These are phyloP conservation scores for Lagothrix lagotricha DNA, from an alignment of 2,797 vertebrate genomes.

Conservation along the genomic window DNA sequence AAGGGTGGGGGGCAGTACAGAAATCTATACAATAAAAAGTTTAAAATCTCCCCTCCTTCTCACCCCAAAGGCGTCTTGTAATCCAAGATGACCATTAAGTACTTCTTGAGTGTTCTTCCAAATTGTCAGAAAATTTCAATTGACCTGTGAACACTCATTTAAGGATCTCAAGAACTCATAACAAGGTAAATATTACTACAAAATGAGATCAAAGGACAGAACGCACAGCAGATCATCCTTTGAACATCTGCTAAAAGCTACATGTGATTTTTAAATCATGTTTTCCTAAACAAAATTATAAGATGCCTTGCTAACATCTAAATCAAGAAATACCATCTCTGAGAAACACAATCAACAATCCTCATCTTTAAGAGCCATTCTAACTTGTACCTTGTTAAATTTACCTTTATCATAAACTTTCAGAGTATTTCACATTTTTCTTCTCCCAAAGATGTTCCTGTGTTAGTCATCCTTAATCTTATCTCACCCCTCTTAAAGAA, in stretches of 20 bases:
- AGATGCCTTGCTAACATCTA: not conserved
- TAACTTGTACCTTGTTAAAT: constrained; percentile 54
- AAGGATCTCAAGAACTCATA: constrained; percentile 25
- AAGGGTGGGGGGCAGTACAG: not conserved
- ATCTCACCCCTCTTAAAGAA: not conserved
- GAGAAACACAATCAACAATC: constrained; percentile 48
- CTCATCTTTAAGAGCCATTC: constrained; percentile 6
- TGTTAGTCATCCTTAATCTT: constrained; percentile 6
- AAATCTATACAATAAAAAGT: constrained; percentile 29
- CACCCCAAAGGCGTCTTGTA: not conserved
- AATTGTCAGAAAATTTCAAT: constrained; percentile 41
- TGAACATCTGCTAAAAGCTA: constrained; percentile 28
- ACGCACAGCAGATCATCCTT: constrained; percentile 10
- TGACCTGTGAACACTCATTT: constrained; percentile 32
- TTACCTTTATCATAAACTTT: constrained; percentile 48
- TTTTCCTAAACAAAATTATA: constrained; percentile 46
- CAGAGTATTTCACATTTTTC: constrained; percentile 27
- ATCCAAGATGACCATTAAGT: constrained; percentile 39
- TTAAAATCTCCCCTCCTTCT: constrained; percentile 24
- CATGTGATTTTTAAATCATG: constrained; percentile 46
- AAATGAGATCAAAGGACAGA: constrained; percentile 34
- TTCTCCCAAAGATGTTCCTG: not conserved
- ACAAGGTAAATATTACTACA: constrained; percentile 22
- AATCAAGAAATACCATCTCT: constrained; percentile 23
- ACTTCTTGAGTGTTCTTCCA: not conserved